Conservation (phyloP, 2,888 invertebrate genomes). For the Ecdyonurus torrentis region DNA sequence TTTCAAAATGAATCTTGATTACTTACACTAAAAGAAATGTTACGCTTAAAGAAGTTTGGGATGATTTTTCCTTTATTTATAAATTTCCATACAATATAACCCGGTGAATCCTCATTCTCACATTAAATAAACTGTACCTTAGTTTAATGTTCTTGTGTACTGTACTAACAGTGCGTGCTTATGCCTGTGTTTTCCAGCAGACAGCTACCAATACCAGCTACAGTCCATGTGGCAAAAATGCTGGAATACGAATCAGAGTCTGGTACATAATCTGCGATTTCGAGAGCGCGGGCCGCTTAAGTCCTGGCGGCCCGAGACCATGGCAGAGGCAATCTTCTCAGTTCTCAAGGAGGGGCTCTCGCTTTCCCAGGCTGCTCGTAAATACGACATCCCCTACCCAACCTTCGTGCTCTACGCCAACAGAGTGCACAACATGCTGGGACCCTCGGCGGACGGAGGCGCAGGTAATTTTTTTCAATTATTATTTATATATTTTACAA, state of each 20-base stretch:
- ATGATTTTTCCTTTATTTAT: too few species aligned
- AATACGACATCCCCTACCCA: conserved; percentile 89
- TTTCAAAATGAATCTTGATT: too few species aligned
- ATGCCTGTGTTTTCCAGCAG: conserved; percentile 40
- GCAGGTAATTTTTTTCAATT: too few species aligned
- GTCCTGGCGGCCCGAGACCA: conserved; percentile 86
- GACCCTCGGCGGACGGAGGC: conserved; percentile 80
- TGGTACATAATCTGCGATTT: conserved; percentile 80
- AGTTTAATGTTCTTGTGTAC: too few species aligned
- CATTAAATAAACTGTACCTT: too few species aligned
- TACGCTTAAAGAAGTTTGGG: too few species aligned
- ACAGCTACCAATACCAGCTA: conserved; percentile 88
- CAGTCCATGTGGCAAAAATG: conserved; percentile 94
- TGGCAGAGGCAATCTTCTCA: conserved; percentile 88
- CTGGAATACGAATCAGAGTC: conserved; percentile 84
- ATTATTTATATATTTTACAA: too few species aligned
- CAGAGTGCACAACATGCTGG: conserved; percentile 84
- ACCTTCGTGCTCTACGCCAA: conserved; percentile 88
- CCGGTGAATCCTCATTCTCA: too few species aligned
- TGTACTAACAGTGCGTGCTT: background rate
- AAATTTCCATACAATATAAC: too few species aligned
- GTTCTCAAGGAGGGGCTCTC: conserved; percentile 81
- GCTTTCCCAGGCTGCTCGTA: conserved; percentile 76
- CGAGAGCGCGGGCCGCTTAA: conserved; percentile 82
- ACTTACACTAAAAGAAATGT: too few species aligned